Base-by-base conservation (phyloP, 2,888 invertebrate genomes). In the Brachypalpus laphriformis region DNA sequence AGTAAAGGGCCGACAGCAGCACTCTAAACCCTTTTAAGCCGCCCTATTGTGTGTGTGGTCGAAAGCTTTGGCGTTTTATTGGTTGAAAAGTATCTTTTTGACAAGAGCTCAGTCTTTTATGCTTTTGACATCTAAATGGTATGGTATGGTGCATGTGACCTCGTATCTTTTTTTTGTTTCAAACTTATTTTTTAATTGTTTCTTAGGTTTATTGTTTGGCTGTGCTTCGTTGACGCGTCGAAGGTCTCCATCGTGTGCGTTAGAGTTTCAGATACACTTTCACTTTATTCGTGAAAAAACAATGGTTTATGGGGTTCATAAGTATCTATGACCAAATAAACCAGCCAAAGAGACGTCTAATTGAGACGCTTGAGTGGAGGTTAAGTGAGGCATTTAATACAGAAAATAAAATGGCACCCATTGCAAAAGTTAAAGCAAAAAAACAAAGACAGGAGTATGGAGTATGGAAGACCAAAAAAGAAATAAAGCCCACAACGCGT, bases 311-410 rank as follows among this genome's bases (percentile, higher is more conserved):
- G 20, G 45, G 37, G 22, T 40, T 57, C 31, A 66, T 68, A 77
- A 49, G 71, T 65, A 68, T 78, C 61, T 77, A 65, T 71, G 78
- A 37, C 42, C 63, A 65, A 65, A 57, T 63, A 57, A 49, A 45
- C 37, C 61, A 57, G 49, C 47, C 45, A 66, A 37, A 65, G 63
- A 75, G 47, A 70, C 54, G 75, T 80, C 75, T 75, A 76, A 85
- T 85, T 85, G 80, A 76, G 75, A 85, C 85, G 80, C 75, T 80
- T 75, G 80, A 85, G 75, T 85, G 85, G 85, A 80, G 70, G 75
- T 85, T 75, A 75, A 85, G 75, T 85, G 80, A 85, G 71, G 80
- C 85, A 80, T 85, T 80, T 40, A 57, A 75, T 31, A 42, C 28
- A 22, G 25, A 11, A 74, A 54, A 28, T 25, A 61, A 77, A 77